Percentiles rank a stretch among this genome's conserved stretches.
phyloP scores from a whole-genome alignment of 2,888 invertebrate species.

The Dasysyrphus albostriatus region DNA sequence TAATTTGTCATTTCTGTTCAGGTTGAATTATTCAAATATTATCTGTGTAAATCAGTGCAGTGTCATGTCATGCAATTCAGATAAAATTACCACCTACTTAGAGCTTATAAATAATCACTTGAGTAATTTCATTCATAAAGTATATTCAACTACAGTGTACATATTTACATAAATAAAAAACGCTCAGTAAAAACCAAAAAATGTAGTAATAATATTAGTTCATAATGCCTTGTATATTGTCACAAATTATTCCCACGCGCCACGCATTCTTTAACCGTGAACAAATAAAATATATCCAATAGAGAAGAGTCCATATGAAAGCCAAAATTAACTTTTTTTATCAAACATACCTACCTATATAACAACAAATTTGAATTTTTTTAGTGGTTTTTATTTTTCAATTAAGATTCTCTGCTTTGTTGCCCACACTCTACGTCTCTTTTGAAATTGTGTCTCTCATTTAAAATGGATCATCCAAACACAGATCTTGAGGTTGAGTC shows the following conservation, averaged over 20 bases:
- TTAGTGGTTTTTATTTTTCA: neutral
- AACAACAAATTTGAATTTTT: neutral
- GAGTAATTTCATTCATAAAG: slow-evolving; percentile 18
- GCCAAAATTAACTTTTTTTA: too few relatives aligned
- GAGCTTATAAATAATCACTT: neutral
- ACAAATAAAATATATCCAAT: neutral
- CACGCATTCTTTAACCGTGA: neutral
- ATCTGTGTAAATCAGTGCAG: slow-evolving; percentile 18
- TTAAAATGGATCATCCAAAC: slow-evolving; percentile 1
- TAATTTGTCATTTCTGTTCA: slow-evolving; percentile 3
- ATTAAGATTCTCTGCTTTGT: neutral
- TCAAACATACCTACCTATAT: too few relatives aligned
- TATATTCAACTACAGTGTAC: neutral
- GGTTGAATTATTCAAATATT: neutral
- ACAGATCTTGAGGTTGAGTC: neutral
- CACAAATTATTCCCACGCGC: neutral
- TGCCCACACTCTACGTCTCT: neutral
- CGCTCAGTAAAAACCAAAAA: neutral
- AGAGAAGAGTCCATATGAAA: neutral
- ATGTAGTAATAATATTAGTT: neutral
- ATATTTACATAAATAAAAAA: neutral
- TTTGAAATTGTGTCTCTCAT: neutral
- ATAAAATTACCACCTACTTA: slow-evolving; percentile 16
- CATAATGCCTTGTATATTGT: neutral
- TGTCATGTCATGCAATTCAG: slow-evolving; percentile 18